Conservation (phyloP, 2,113 vertebrate genomes). For the Coreoperca whiteheadi region DNA sequence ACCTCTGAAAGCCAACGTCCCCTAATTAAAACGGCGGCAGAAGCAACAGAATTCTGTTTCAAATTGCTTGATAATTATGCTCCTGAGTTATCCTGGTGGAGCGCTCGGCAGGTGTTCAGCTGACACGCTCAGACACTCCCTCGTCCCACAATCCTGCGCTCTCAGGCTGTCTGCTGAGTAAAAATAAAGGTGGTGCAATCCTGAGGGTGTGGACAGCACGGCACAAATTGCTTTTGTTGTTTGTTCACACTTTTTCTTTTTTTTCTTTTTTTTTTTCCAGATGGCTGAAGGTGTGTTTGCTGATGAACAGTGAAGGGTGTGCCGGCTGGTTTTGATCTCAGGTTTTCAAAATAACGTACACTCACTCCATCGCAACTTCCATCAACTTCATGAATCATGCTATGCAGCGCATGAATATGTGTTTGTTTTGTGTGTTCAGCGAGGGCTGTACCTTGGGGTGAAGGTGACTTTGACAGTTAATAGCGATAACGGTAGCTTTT, state of each 20-base stretch:
- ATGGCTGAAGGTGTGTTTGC: conserved; percentile 10
- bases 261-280: neutral
- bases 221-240: conserved; percentile 14
- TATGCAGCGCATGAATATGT: neutral
- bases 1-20: conserved; percentile 73
- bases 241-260: neutral
- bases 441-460: conserved; percentile 39
- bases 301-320: neutral
- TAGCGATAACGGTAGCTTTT: conserved; percentile 80
- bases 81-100: conserved; percentile 64
- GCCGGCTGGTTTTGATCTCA: conserved; percentile 4
- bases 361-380: conserved; percentile 5
- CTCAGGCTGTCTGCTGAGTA: conserved; percentile 42
- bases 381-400: neutral
- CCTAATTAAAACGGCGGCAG: conserved; percentile 77
- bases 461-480: conserved; percentile 89
- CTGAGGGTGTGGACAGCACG: neutral
- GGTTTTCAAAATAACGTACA: neutral
- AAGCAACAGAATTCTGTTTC: conserved; percentile 70
- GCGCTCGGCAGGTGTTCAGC: conserved; percentile 66
- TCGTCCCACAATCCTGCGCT: conserved; percentile 36
- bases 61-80: conserved; percentile 79
- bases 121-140: conserved; percentile 55
- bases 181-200: conserved; percentile 33
- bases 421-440: neutral